Conservation (phyloP, 2,888 invertebrate species). For the Nomada hirtipes region DNA sequence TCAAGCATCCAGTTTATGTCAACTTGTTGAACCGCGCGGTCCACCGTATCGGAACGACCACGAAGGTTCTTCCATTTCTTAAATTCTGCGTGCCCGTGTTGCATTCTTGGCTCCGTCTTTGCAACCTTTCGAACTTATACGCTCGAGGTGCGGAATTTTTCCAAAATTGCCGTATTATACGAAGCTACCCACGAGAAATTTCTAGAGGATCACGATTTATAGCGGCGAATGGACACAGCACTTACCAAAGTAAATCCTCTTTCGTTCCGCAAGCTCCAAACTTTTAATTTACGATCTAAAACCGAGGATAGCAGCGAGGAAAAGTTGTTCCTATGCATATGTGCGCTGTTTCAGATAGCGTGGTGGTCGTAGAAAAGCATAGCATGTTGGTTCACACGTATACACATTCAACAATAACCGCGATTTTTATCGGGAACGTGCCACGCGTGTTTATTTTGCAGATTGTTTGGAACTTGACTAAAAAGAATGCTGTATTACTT, state of each 20-base stretch:
- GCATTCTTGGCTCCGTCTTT: slow-evolving; percentile 5
- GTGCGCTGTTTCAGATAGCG: background rate
- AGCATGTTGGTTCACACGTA: background rate
- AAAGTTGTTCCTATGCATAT: background rate
- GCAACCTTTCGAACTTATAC: background rate
- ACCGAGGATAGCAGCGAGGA: background rate
- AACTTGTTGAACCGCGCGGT: slow-evolving; percentile 47
- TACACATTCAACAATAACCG: background rate
- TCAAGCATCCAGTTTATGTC: slow-evolving; percentile 20
- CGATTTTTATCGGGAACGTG: background rate
- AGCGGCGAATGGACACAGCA: no score
- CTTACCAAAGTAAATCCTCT: background rate
- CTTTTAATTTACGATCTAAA: no score
- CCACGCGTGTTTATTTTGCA: background rate
- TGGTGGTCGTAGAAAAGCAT: no score
- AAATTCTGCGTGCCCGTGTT: background rate
- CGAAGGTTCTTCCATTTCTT: background rate
- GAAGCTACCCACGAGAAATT: background rate
- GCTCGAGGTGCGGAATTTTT: background rate
- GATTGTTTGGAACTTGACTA: no score
- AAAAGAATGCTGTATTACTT: no score
- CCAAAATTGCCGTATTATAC: background rate
- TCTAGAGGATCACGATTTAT: background rate
- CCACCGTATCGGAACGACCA: background rate
- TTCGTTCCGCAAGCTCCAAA: background rate